phyloP scores from a whole-genome alignment of 2,888 invertebrate genomes.

The Archips xylosteana region DNA sequence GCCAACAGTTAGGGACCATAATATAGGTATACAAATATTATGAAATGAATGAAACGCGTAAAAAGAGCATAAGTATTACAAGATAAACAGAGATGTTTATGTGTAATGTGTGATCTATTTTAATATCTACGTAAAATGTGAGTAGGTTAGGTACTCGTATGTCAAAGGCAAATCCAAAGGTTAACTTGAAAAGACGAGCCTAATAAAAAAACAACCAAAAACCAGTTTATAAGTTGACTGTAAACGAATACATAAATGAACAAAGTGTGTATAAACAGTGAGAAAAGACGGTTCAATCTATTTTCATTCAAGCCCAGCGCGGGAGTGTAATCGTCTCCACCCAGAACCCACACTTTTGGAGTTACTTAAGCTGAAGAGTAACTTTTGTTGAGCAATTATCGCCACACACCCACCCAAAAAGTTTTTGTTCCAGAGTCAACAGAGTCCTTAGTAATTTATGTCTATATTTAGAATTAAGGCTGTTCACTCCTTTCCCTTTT shows the following conservation, averaged over 20 bases:
- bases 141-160: no score
- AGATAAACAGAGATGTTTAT: no score
- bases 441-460: neutral
- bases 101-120: no score
- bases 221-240: no score
- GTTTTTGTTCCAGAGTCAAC: slow-evolving; percentile 4
- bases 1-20: no score
- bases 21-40: no score
- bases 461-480: slow-evolving; percentile 4
- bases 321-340: neutral
- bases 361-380: neutral
- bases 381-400: slow-evolving; percentile 1
- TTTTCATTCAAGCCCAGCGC: neutral
- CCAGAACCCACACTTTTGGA: neutral
- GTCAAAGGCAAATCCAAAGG: no score
- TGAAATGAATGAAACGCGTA: no score
- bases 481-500: neutral
- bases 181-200: no score
- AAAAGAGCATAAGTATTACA: no score
- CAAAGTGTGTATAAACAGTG: neutral
- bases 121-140: no score
- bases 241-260: neutral
- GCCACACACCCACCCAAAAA: slow-evolving; percentile 6
- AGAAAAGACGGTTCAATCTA: neutral
- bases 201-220: no score